Evolutionary conservation across 2,888 invertebrate genomes (phyloP).

Genomic region (Copidosoma aretas): DNA sequence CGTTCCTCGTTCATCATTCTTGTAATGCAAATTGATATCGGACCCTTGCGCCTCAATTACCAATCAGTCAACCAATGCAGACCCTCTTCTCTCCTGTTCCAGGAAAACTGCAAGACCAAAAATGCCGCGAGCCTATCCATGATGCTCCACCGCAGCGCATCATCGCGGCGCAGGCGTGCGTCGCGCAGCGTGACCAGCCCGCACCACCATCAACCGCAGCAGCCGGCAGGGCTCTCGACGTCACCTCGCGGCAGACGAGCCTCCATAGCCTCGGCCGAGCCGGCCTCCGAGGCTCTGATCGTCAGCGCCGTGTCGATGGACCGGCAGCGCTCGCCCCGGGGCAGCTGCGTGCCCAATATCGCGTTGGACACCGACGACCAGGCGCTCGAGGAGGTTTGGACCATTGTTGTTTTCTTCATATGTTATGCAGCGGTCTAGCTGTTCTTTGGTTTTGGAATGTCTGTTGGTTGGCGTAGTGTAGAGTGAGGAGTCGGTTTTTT

Average conservation of each 20-base stretch:
- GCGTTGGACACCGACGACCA: conserved; percentile 63
- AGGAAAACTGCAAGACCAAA: neutral
- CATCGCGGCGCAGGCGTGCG: conserved; percentile 72
- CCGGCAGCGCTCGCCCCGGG: conserved; percentile 68
- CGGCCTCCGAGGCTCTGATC: conserved; percentile 49
- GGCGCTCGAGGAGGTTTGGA: conserved; percentile 52
- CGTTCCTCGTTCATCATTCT: too few species aligned
- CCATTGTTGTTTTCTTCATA: too few species aligned
- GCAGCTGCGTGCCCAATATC: conserved; percentile 70
- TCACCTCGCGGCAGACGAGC: conserved; percentile 43
- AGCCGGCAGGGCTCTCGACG: conserved; percentile 60
- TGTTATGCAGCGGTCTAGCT: too few species aligned
- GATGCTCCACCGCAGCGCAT: conserved; percentile 75
- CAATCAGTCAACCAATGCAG: too few species aligned
- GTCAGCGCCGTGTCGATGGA: conserved; percentile 47
- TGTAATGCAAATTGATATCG: too few species aligned
- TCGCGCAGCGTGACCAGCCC: conserved; percentile 61
- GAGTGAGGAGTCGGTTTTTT: too few species aligned
- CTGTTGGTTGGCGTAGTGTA: too few species aligned
- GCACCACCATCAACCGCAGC: neutral
- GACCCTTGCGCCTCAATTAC: too few species aligned
- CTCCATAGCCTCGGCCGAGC: conserved; percentile 59
- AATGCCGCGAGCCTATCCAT: conserved; percentile 21
- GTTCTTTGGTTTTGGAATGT: too few species aligned
- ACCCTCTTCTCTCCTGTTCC: neutral